Base-by-base conservation (phyloP, 1,140 invertebrate species). In the Nylanderia fulva region DNA sequence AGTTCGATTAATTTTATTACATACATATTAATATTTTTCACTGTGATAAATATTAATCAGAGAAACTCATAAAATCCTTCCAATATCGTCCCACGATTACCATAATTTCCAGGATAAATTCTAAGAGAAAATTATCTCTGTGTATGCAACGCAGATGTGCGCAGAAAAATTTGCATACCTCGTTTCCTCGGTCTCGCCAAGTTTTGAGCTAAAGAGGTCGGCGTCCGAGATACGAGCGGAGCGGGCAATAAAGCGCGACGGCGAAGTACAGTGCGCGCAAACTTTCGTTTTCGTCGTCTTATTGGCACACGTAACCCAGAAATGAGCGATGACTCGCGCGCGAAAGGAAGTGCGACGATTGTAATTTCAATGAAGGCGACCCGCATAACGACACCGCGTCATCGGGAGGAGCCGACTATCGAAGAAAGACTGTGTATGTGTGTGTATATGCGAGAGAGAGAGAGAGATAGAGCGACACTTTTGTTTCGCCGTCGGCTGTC, bases 221-320 rank as follows among this genome's bases (percentile, higher is more conserved):
- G 24, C 24, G 76, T 69, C 18, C 48, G 45, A 52, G 21, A 60
- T 24, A 77, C 61, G 45, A 54, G 7, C 45, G 42, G n/a, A 52
- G 29, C 60, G 60, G 33, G 60, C 61, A 54, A 52, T 77, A 77
- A 77, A 64, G 27, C 60, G 42, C 60, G 75, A 76, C 74, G 39
- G 42, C 74, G 39, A 63, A n/a, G 33, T 1, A 21, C 13, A 18
- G 33, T 13, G 63, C 27, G 29, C 75, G 60, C 45, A 29, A 15
- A 80, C 77, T 80, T 80, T 80, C 76, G 21, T 80, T 69, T 56
- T 80, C 77, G 77, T 80, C 11, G 48, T 71, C 36, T 80, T 45
- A 80, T 80, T 80, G 64, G 7, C 36, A 39, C 48, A 52, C 64
- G 21, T 71, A 58, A 71, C 48, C 77, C 52, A 69, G 64, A 80